Evolutionary conservation across 2,113 vertebrate genomes (phyloP).

Genomic region (Nothoprocta pentlandii): DNA sequence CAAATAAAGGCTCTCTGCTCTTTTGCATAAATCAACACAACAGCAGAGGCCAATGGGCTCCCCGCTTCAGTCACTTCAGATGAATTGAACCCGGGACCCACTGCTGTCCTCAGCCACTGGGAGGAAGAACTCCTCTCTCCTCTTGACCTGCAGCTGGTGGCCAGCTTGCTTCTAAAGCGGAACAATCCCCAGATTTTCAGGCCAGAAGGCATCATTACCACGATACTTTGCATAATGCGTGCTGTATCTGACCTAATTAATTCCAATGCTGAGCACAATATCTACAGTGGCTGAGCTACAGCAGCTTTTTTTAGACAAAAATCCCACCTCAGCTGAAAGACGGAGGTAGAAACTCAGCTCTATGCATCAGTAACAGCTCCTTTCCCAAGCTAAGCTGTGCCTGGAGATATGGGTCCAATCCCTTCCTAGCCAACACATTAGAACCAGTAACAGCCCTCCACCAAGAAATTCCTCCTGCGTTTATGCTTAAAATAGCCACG

Average conservation of each 20-base stretch:
- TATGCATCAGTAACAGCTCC: neutral
- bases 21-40: neutral
- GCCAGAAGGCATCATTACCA: neutral
- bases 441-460: neutral
- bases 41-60: accelerated
- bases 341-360: neutral
- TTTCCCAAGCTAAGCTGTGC: neutral
- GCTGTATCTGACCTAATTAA: neutral
- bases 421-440: neutral
- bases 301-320: neutral
- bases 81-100: neutral
- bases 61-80: neutral
- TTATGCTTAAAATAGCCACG: neutral
- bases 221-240: neutral
- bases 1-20: neutral
- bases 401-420: conserved; percentile 18
- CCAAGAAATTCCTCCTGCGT: neutral
- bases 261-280: accelerated
- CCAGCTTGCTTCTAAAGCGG: neutral
- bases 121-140: neutral
- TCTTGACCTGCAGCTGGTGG: neutral
- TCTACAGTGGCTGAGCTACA: neutral
- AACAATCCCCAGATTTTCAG: neutral
- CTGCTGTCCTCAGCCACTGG: neutral
- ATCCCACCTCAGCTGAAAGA: neutral